phyloP scores from a whole-genome alignment of 2,113 vertebrate genomes.

The Boulengeromyrus knoepffleri region DNA sequence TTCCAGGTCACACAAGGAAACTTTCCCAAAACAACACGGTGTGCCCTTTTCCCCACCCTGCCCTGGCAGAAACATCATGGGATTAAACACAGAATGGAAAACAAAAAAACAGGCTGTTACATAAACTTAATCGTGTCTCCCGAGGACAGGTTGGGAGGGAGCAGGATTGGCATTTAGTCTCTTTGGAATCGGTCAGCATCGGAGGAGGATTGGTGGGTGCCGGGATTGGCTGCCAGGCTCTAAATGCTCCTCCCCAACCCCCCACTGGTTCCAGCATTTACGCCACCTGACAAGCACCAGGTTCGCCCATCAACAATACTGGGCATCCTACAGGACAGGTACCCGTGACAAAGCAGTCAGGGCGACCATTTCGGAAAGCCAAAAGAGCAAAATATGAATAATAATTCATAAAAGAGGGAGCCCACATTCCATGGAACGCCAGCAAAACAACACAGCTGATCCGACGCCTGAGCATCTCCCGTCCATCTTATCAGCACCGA shows the following conservation, averaged over 20 bases:
- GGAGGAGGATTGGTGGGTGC: neutral
- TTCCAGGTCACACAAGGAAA: neutral
- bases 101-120: neutral
- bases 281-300: neutral
- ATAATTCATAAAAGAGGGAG: neutral
- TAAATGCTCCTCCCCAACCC: neutral
- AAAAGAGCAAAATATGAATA: neutral
- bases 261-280: neutral
- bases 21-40: neutral
- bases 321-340: neutral
- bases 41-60: neutral
- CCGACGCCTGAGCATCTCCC: neutral
- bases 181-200: neutral
- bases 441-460: neutral
- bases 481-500: neutral
- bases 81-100: neutral
- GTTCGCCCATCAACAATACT: neutral
- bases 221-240: neutral
- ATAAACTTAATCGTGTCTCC: neutral
- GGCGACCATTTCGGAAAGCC: neutral
- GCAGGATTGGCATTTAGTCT: neutral
- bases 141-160: neutral
- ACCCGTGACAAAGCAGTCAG: neutral
- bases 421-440: neutral
- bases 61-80: neutral